Evolutionary conservation across 1,140 invertebrate genomes (phyloP), one percentile per base, ranked within the genome.

Genomic region (Phortica variegata): DNA sequence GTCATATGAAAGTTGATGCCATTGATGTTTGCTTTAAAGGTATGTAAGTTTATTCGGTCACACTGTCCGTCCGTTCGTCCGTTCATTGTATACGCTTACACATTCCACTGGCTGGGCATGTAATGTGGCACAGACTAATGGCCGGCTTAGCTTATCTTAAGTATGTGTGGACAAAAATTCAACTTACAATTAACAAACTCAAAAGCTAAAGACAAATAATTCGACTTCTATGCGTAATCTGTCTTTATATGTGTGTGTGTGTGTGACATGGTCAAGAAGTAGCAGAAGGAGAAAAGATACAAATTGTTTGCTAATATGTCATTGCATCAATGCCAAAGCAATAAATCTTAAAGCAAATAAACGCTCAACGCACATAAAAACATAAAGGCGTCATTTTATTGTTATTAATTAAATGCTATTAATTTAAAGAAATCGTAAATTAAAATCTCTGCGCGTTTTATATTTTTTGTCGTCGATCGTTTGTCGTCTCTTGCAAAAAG

Each of bases 371-470:
- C 60, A 57, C 60, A 68, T 68, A 68, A 68, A 60, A 50, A n/a
- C n/a, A n/a, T n/a, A n/a, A 57, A 68, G 65, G 65, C 65, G 65
- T 68, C 65, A 68, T 65, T 68, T 68, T 68, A 68, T 69, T 68
- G 65, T 68, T 68, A 68, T 68, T 68, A 68, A 68, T 68, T 68
- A 69, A 68, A 68, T 40, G 65, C 65, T 69, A 68, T 68, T 68
- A 69, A 68, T 68, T 68, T 68, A 65, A 61, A 69, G 65, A 69
- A 68, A 68, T 68, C 65, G 65, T 68, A 68, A 68, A 68, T 68
- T 69, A 68, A n/a, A 68, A 68, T 69, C 65, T 61, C 43, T 45
- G 33, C 33, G 7, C 29, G n/a, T 7, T n/a, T 31, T 31, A 8
- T 31, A 31, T n/a, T n/a, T n/a, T n/a, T n/a, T n/a, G 53, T 31